phyloP scores from a whole-genome alignment of 1,140 invertebrate species.

The Camponotus vicinus region DNA sequence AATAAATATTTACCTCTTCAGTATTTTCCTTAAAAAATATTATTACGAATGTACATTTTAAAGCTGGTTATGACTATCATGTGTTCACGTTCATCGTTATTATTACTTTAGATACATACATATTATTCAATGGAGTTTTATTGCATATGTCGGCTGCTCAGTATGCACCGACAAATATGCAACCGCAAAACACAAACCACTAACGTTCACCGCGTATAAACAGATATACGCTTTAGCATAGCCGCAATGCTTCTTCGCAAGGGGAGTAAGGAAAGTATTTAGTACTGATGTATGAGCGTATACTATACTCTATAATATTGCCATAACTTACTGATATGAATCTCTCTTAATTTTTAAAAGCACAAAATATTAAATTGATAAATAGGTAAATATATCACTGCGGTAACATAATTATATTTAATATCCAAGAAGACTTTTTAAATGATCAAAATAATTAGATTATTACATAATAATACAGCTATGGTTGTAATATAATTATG shows the following conservation, averaged over 20 bases:
- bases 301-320: slow-evolving; percentile 6
- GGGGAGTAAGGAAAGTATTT: slow-evolving; percentile 15
- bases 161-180: slow-evolving; percentile 29
- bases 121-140: slow-evolving; percentile 12
- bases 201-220: slow-evolving; percentile 30
- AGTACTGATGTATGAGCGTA: background rate
- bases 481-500: slow-evolving; percentile 2
- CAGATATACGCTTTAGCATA: slow-evolving; percentile 13
- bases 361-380: background rate
- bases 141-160: slow-evolving; percentile 5
- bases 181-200: slow-evolving; percentile 29
- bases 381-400: background rate
- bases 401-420: background rate
- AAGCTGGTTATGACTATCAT: background rate
- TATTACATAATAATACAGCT: background rate
- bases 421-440: background rate
- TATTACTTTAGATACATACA: slow-evolving; percentile 15
- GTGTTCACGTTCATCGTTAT: slow-evolving; percentile 3
- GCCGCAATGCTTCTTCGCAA: slow-evolving; percentile 4
- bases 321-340: background rate
- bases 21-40: background rate
- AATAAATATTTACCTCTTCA: background rate
- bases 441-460: background rate
- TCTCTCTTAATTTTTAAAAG: background rate
- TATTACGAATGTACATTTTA: slow-evolving; percentile 8